Evolutionary conservation across 2,113 vertebrate species (phyloP).

Genomic region (Oplegnathus fasciatus): DNA sequence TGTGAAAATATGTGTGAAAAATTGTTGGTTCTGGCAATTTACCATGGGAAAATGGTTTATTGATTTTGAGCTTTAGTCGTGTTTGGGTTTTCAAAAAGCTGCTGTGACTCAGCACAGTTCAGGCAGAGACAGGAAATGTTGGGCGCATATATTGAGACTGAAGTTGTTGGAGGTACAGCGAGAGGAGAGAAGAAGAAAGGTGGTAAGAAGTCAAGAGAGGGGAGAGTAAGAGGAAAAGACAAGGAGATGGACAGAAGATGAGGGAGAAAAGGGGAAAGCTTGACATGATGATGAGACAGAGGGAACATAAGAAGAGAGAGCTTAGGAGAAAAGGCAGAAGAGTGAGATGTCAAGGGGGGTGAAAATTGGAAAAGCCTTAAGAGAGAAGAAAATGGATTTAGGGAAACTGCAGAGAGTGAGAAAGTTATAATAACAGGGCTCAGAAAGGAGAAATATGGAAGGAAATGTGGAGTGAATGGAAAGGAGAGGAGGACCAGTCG

Average conservation of each 20-base stretch:
- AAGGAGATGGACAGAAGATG: neutral
- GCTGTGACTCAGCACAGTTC: too few relatives aligned
- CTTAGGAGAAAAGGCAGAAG: neutral
- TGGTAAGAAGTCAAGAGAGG: neutral
- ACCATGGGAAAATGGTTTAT: conserved; percentile 32
- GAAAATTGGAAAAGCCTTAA: neutral
- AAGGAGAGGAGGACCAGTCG: neutral
- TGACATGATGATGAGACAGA: neutral
- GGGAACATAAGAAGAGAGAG: too few relatives aligned
- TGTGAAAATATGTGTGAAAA: conserved; percentile 4
- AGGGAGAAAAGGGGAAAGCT: neutral
- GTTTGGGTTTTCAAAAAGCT: conserved; percentile 8
- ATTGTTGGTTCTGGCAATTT: neutral
- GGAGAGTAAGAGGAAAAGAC: neutral
- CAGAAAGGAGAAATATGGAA: neutral
- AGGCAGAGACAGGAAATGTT: neutral
- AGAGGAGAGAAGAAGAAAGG: too few relatives aligned
- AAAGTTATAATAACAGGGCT: neutral
- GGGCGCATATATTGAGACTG: neutral
- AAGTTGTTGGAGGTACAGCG: neutral
- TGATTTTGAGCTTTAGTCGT: conserved; percentile 16
- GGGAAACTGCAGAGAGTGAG: neutral
- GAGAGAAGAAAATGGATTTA: neutral
- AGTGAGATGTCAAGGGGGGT: neutral
- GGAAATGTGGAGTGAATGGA: neutral